Evolutionary conservation across 2,888 invertebrate species (phyloP).

Genomic region (Hyles lineata): DNA sequence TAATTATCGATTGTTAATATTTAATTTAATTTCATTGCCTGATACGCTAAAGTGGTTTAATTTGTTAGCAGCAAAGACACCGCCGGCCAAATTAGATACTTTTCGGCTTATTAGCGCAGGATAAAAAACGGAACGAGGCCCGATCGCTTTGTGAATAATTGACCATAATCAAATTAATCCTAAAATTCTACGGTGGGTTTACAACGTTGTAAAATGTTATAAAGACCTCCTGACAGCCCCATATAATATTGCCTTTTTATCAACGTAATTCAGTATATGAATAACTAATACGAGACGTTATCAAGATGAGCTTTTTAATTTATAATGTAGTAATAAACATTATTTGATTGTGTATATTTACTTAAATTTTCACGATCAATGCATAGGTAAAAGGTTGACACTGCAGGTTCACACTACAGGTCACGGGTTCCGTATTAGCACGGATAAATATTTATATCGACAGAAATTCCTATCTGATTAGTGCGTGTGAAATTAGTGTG

Average conservation of each 20-base stretch:
- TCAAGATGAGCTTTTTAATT: not conserved
- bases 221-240: conserved; percentile 78
- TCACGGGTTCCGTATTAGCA: too few relatives aligned
- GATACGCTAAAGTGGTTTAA: conserved; percentile 84
- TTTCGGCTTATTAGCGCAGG: conserved; percentile 82
- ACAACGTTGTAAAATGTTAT: conserved; percentile 82
- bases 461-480: too few relatives aligned
- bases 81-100: conserved; percentile 82
- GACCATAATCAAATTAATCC: conserved; percentile 85
- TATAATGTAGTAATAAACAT: not conserved
- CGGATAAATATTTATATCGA: too few relatives aligned
- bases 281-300: not conserved
- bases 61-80: conserved; percentile 82
- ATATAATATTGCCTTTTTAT: conserved; percentile 69
- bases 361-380: too few relatives aligned
- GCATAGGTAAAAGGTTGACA: too few relatives aligned
- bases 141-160: conserved; percentile 83
- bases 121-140: conserved; percentile 75
- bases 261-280: conserved; percentile 44
- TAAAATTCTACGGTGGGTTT: conserved; percentile 84
- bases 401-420: too few relatives aligned
- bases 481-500: too few relatives aligned
- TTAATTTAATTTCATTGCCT: conserved; percentile 74
- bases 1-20: conserved; percentile 84
- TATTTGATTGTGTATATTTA: not conserved